A percentile compares a stretch with the other conserved stretches of the same genome.
These are phyloP conservation scores for Choreutis nemorana DNA, from an alignment of 2,888 invertebrate species.

Conservation along the genomic window DNA sequence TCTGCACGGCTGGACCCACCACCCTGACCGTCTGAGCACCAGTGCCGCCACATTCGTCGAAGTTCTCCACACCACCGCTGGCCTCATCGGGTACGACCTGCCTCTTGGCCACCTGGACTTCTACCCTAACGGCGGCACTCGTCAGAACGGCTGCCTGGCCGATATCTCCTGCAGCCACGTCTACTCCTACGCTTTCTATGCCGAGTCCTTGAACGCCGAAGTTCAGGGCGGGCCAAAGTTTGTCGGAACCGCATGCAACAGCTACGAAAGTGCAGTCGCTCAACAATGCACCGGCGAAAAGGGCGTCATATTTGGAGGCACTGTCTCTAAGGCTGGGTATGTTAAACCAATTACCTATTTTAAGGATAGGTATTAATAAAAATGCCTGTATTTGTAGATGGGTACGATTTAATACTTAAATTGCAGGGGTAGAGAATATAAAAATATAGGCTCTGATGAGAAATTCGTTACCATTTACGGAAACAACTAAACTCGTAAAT, in stretches of 20 bases:
- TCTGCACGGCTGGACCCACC: slow-evolving; percentile 44
- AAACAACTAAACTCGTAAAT: no score
- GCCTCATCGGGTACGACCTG: slow-evolving; percentile 34
- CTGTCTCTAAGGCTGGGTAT: slow-evolving; percentile 26
- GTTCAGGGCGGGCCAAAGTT: slow-evolving; percentile 22
- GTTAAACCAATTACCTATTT: not conserved
- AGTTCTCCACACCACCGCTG: slow-evolving; percentile 43
- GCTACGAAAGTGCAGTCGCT: slow-evolving; percentile 25
- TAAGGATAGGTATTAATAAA: no score
- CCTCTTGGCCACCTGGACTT: slow-evolving; percentile 49
- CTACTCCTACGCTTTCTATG: slow-evolving; percentile 33
- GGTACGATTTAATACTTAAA: no score
- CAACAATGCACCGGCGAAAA: slow-evolving; percentile 26
- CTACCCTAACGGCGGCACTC: slow-evolving; percentile 46
- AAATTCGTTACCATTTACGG: slow-evolving; percentile 34
- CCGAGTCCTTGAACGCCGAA: slow-evolving; percentile 34
- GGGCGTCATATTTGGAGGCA: slow-evolving; percentile 36
- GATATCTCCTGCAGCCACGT: slow-evolving; percentile 32
- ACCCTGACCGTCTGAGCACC: slow-evolving; percentile 29
- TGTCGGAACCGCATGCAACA: slow-evolving; percentile 36
- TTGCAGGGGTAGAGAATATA: no score
- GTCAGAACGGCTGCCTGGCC: slow-evolving; percentile 32
- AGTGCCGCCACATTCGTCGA: slow-evolving; percentile 42
- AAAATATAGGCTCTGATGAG: slow-evolving; percentile 38
- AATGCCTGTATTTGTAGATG: no score